phyloP scores from a whole-genome alignment of 2,113 vertebrate genomes.

The Chitala chitala region DNA sequence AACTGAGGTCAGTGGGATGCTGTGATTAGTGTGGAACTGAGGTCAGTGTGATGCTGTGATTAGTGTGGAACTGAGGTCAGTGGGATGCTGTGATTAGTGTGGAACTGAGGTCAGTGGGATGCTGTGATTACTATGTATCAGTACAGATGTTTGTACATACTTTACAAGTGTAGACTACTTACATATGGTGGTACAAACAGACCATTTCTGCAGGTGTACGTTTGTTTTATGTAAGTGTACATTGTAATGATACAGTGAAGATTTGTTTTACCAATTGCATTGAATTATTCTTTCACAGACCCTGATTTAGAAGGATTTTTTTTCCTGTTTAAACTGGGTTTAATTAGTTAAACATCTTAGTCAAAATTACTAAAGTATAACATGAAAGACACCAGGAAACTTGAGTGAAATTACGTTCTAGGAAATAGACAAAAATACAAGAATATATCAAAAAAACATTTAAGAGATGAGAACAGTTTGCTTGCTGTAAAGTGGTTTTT shows the following conservation, averaged over 20 bases:
- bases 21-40: not conserved
- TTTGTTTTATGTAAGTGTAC: not conserved
- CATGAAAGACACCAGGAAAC: not conserved
- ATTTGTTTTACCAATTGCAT: not conserved
- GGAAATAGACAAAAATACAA: no score
- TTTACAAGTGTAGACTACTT: not conserved
- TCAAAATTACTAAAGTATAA: conserved; percentile 23
- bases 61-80: not conserved
- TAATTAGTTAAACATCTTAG: not conserved
- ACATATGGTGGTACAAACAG: no score
- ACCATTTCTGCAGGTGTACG: no score
- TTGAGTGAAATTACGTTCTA: not conserved
- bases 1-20: not conserved
- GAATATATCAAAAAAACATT: no score
- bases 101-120: not conserved
- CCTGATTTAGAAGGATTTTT: not conserved
- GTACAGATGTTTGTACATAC: not conserved
- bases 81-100: no score
- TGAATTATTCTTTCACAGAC: not conserved
- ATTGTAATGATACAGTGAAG: not conserved
- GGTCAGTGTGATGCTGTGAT: not conserved
- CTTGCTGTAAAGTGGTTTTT: no score
- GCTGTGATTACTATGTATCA: not conserved
- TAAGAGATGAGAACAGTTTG: no score
- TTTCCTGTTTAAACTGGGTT: not conserved